Conservation (phyloP, 1,140 invertebrate species). For the Apis laboriosa region DNA sequence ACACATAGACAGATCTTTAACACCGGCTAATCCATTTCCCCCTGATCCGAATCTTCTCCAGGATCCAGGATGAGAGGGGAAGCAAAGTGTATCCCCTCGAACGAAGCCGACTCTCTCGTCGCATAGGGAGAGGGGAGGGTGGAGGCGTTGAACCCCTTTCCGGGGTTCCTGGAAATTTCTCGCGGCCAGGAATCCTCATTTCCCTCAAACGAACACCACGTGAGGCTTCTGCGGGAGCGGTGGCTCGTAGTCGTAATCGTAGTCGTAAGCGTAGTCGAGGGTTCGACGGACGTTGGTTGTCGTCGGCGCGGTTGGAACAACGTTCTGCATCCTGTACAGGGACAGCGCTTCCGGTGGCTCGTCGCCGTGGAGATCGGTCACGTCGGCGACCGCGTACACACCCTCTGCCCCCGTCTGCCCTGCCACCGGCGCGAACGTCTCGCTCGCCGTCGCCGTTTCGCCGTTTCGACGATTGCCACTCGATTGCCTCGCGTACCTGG, state of each 20-base stretch:
- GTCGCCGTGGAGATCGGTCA: conserved; percentile 71
- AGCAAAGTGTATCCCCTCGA: background rate
- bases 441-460: no score
- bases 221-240: conserved; percentile 74
- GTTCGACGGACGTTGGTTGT: conserved; percentile 38
- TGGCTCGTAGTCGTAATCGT: conserved; percentile 74
- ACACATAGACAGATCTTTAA: background rate
- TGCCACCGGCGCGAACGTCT: background rate
- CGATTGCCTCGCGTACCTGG: conserved; percentile 64
- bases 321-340: conserved; percentile 71
- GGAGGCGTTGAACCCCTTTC: no score
- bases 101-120: no score
- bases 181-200: no score
- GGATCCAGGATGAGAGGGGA: no score
- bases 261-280: conserved; percentile 69
- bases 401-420: conserved; percentile 67
- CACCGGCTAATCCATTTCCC: background rate
- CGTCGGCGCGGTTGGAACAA: conserved; percentile 52
- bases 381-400: conserved; percentile 76
- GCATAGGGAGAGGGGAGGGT: no score
- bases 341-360: conserved; percentile 74
- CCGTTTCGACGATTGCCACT: conserved; percentile 16
- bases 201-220: conserved; percentile 77
- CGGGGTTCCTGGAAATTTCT: no score
- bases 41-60: background rate